phyloP scores from a whole-genome alignment of 2,888 invertebrate genomes.

The Lacanobia oleracea region DNA sequence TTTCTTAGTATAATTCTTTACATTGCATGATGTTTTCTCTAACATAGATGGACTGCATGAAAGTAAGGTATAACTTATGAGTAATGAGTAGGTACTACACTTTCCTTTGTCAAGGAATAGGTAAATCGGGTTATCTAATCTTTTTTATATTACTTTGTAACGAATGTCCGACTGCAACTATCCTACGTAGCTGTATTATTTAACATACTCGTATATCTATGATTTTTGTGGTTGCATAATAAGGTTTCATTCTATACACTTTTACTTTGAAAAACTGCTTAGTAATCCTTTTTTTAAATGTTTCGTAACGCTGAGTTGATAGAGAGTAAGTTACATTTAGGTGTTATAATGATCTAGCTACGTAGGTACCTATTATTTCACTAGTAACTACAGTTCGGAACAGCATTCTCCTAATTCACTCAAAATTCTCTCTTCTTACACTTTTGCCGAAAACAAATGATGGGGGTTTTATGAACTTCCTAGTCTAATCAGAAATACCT shows the following conservation, averaged over 20 bases:
- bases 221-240: conserved; percentile 38
- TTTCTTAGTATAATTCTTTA: conserved; percentile 5
- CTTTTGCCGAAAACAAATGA: not conserved
- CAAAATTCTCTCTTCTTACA: not conserved
- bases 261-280: conserved; percentile 28
- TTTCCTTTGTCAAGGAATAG: conserved; percentile 36
- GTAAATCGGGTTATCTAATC: conserved; percentile 43
- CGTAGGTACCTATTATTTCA: conserved; percentile 12
- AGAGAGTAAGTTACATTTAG: conserved; percentile 2
- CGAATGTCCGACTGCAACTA: not conserved
- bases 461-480: not conserved
- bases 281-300: conserved; percentile 30
- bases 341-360: not conserved
- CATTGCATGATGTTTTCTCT: conserved; percentile 34
- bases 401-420: conserved; percentile 2
- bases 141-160: conserved; percentile 26
- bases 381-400: not conserved
- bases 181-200: not conserved
- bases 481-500: not conserved
- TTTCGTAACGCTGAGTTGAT: conserved; percentile 23
- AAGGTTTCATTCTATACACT: conserved; percentile 14
- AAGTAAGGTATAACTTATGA: conserved; percentile 19
- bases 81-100: conserved; percentile 1
- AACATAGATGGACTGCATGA: conserved; percentile 22
- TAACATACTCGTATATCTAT: too few relatives aligned